These are phyloP conservation scores for Pseudococcus longispinus DNA, from an alignment of 2,888 invertebrate genomes.

Conservation along the genomic window DNA sequence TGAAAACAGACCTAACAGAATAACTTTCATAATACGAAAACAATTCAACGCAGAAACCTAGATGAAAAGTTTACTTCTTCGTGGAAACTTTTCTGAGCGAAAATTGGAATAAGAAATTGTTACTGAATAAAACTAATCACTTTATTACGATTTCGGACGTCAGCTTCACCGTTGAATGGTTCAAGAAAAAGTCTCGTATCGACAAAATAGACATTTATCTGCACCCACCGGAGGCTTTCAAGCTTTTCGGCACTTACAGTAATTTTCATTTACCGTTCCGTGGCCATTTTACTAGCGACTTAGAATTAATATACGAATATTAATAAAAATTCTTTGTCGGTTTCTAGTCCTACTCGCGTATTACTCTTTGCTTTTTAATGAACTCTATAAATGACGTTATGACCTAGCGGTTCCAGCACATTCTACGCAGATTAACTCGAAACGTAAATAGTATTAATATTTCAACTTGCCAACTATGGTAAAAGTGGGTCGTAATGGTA, in stretches of 20 bases:
- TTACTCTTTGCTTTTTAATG: background rate
- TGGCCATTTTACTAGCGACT: background rate
- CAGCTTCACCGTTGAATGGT: background rate
- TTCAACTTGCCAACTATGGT: background rate
- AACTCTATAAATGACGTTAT: background rate
- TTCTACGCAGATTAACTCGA: background rate
- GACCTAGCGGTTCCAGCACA: slow-evolving; percentile 6
- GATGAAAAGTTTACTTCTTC: background rate
- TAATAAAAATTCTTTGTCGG: slow-evolving; percentile 4
- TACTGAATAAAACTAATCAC: slow-evolving; percentile 9
- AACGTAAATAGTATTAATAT: background rate
- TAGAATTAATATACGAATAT: background rate
- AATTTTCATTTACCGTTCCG: background rate
- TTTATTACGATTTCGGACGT: background rate
- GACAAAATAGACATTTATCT: background rate
- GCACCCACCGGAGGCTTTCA: background rate
- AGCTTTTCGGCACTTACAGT: background rate
- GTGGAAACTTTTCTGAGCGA: background rate
- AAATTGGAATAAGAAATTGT: background rate
- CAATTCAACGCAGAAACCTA: background rate
- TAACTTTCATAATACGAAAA: background rate
- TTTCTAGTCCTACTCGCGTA: background rate
- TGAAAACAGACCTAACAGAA: background rate
- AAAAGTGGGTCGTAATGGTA: background rate
- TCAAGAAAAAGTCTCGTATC: background rate